Conservation (phyloP, 1,140 invertebrate genomes). For the Drosophila eugracilis region DNA sequence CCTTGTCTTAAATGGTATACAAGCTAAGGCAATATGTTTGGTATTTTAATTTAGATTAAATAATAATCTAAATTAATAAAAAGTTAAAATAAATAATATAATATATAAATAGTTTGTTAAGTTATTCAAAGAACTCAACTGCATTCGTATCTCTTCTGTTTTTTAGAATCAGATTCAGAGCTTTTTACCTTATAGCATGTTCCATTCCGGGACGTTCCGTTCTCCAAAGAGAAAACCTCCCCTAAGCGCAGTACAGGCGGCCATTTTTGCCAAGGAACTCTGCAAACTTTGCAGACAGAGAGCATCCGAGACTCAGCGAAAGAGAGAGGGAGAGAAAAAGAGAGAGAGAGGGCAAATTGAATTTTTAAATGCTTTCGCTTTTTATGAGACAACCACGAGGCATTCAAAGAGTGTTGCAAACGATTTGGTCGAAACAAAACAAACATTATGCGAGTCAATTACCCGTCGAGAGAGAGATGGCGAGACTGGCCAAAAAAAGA, state of each 20-base stretch:
- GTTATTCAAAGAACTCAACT: background rate
- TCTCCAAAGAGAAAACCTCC: conserved; percentile 47
- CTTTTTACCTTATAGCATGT: conserved; percentile 19
- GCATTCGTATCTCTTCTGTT: background rate
- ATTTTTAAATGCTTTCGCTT: conserved; percentile 83
- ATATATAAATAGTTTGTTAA: too few relatives aligned
- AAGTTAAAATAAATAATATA: background rate
- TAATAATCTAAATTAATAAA: too few relatives aligned
- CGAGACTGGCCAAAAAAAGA: conserved; percentile 7
- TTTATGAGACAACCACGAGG: conserved; percentile 77
- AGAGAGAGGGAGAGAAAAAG: conserved; percentile 19
- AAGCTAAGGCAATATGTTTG: too few relatives aligned
- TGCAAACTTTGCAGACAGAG: conserved; percentile 68
- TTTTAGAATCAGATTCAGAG: background rate
- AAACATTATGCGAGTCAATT: conserved; percentile 71
- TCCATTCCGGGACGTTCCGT: conserved; percentile 54
- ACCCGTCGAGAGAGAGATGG: conserved; percentile 46
- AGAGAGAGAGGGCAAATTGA: conserved; percentile 65
- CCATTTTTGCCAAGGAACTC: conserved; percentile 71
- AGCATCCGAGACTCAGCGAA: conserved; percentile 22
- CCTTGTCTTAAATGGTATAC: too few relatives aligned
- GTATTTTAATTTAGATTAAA: too few relatives aligned
- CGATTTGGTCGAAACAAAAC: conserved; percentile 81
- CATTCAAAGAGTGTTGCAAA: conserved; percentile 83
- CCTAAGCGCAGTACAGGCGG: conserved; percentile 53